Base-by-base conservation (phyloP, 2,113 vertebrate genomes). In the Pseudonaja textilis region DNA sequence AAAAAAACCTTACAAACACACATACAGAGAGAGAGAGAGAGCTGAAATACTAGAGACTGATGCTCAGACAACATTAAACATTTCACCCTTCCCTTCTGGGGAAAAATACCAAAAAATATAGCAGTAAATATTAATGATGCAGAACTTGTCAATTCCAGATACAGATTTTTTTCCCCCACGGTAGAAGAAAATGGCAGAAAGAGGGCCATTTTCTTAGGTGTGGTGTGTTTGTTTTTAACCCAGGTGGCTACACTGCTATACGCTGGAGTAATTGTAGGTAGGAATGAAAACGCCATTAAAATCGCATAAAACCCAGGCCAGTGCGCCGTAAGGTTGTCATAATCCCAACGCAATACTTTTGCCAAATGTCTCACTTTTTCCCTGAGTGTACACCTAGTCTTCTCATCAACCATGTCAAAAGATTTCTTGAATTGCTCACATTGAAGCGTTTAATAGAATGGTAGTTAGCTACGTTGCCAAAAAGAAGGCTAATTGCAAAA, bases 331-430 rank as follows among this genome's bases (percentile, higher is more conserved):
- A 59, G 8, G 86, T 52, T 94, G 94, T 94, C 94, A 81, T 94
- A 96, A 96, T 95, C 93, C 89, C 0, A 52, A 20, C 29, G 57
- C 54, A 39, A n/a, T 1, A 42, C 91, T 94, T 95, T 87, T 96
- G 96, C 95, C 96, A 96, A 96, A 95, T 88, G 87, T 94, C 90
- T 96, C 93, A 93, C 45, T 87, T 94, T 96, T 96, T 95, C 93
- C 95, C 94, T 90, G 90, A 74, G 93, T 94, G 93, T 26, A 50
- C 87, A 96, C 93, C 88, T 95, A 92, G 95, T 94, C 95, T 95
- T 54, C 94, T 95, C 93, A 85, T 94, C 95, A 94, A 93, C 50
- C 91, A 85, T 85, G 94, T 91, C 94, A 94, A 94, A 90, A 90
- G 92, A 22, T 57, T 96, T 96, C 91, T 95, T 94, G 81, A 96